A percentile compares a stretch with the other conserved stretches of the same genome.
phyloP scores from a whole-genome alignment of 2,113 vertebrate genomes.

The Ctenomys sociabilis region DNA sequence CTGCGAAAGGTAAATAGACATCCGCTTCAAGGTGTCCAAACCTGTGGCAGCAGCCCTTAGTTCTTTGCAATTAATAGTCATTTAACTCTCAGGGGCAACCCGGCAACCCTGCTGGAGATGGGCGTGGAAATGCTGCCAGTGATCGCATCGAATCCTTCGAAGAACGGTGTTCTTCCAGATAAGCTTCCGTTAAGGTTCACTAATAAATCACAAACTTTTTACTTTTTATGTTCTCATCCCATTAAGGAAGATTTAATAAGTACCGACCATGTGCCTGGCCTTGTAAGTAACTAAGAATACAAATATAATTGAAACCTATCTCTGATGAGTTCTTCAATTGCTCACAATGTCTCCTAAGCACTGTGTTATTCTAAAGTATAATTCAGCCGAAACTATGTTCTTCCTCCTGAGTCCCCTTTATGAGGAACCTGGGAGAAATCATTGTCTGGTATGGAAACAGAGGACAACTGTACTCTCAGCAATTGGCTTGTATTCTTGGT shows the following conservation, averaged over 20 bases:
- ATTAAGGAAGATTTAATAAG: not conserved
- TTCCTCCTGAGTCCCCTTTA: constrained; percentile 12
- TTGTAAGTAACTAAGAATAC: not conserved
- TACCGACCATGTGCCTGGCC: not conserved
- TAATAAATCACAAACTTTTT: not conserved
- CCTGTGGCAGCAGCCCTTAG: not conserved
- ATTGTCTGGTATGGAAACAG: constrained; percentile 12
- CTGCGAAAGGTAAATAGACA: not conserved
- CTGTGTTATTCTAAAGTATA: not conserved
- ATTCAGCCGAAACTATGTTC: constrained; percentile 26
- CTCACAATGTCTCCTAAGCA: not conserved
- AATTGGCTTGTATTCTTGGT: constrained; percentile 18
- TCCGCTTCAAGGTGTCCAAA: not conserved
- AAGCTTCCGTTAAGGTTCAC: not conserved
- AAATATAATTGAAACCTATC: not conserved
- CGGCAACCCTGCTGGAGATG: not conserved
- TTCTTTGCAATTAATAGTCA: not conserved
- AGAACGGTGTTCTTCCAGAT: not conserved
- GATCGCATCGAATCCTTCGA: not conserved
- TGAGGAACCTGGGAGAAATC: constrained; percentile 53
- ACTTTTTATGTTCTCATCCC: not conserved
- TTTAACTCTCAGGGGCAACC: not conserved
- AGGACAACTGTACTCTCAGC: not conserved
- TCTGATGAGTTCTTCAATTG: not conserved
- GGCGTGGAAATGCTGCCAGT: not conserved